Percentiles rank a stretch among this genome's conserved stretches.
These are phyloP conservation scores for Semnornis frantzii DNA, from an alignment of 2,113 vertebrate genomes.

Conservation along the genomic window DNA sequence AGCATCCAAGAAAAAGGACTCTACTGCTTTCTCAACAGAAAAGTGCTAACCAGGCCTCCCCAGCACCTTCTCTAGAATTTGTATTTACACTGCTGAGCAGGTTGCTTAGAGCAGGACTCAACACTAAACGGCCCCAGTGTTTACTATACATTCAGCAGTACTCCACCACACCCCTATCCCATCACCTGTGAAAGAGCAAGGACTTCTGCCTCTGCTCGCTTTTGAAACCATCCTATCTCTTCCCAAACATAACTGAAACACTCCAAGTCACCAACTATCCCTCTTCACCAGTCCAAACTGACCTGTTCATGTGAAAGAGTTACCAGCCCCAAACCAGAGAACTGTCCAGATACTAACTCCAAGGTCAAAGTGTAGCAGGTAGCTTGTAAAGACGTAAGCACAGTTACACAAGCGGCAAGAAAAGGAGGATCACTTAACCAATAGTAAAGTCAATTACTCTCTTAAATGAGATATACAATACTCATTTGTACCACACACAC, in stretches of 20 bases:
- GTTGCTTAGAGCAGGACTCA: not conserved
- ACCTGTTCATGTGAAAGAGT: not conserved
- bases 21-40: accelerated
- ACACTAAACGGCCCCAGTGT: not conserved
- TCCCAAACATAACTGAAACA: not conserved
- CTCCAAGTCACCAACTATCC: not conserved
- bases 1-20: not conserved
- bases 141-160: not conserved
- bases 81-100: not conserved
- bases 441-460: not conserved
- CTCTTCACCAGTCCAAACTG: not conserved
- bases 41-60: not conserved
- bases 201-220: not conserved
- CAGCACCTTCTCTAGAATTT: not conserved
- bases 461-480: not conserved
- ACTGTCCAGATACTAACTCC: not conserved
- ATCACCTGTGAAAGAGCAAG: not conserved
- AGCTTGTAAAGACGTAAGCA: accelerated
- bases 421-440: not conserved
- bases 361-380: not conserved
- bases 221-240: not conserved
- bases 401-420: not conserved
- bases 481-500: not conserved
- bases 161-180: not conserved
- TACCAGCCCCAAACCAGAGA: not conserved